Conservation (phyloP, 1,140 invertebrate genomes). For the Maniola jurtina region DNA sequence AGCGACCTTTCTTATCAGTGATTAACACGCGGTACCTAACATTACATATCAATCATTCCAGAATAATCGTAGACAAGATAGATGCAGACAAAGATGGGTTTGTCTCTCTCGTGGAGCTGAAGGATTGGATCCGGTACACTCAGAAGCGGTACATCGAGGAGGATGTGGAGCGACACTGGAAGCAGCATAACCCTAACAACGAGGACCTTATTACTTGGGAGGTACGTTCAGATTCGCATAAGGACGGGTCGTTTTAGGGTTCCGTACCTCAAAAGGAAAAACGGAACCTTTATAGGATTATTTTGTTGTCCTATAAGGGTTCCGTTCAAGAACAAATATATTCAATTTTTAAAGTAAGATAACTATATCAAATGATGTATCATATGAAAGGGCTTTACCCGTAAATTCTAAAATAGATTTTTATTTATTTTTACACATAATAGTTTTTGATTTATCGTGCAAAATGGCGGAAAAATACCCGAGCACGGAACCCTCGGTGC, state of each 20-base stretch:
- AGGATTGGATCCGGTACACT: constrained; percentile 97
- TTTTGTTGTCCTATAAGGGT: too few species aligned
- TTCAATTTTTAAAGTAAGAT: too few species aligned
- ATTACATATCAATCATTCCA: constrained; percentile 62
- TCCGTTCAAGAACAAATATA: too few species aligned
- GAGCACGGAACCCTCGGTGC: too few species aligned
- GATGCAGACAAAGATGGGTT: constrained; percentile 93
- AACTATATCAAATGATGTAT: too few species aligned
- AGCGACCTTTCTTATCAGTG: constrained; percentile 42
- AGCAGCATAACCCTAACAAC: constrained; percentile 90
- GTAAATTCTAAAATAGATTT: too few species aligned
- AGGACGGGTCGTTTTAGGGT: background rate
- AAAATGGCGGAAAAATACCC: too few species aligned
- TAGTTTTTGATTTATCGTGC: too few species aligned
- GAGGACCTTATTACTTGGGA: constrained; percentile 90
- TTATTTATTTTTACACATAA: too few species aligned
- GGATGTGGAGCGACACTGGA: constrained; percentile 96
- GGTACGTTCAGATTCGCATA: constrained; percentile 54
- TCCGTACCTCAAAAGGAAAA: background rate
- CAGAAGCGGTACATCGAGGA: constrained; percentile 94
- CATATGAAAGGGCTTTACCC: too few species aligned
- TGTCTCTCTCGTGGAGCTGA: constrained; percentile 92
- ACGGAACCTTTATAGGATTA: background rate
- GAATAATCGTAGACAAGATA: constrained; percentile 96
- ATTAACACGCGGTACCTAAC: background rate